Evolutionary conservation across 2,797 vertebrate genomes (phyloP), one percentile per base, ranked within the genome.

Genomic region (Poecilia velifera): DNA sequence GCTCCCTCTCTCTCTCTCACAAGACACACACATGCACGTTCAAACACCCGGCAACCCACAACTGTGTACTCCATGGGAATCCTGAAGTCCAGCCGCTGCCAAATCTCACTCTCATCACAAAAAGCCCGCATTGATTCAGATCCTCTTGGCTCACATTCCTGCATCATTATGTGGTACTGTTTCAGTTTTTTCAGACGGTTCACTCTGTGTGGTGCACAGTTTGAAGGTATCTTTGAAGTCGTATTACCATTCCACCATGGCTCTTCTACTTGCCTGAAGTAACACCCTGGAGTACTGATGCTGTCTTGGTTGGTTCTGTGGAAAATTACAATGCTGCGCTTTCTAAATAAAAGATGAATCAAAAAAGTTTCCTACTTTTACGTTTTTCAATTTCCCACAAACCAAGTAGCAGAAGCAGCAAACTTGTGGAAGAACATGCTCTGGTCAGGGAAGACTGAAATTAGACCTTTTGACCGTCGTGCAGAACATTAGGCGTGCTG

Each of bases 1-100:
- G 62, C 81, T 75, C 51, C n/a, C 75, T 83, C 51, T 46, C 46
- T 16, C 46, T 77, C 78, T 81, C 55, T 73, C 49, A 18, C 71
- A 34, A 62, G 59, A 66, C 2, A 43, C 49, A 39, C 66, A 57
- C 57, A 43, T 34, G 31, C 59, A 62, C 14, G 2, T 7, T 18
- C 2, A 18, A 34, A 62, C 57, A 66, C 34, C 20, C 51, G 0
- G 53, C 13, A 25, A 43, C 47, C 12, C 18, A 31, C 31, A 39
- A 41, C 34, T n/a, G 71, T 47, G 70, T 39, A 28, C 20, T 62
- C 31, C 72, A 74, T 79, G 77, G 77, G 77, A 79, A 79, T 41
- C 72, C 55, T 73, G 55, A 39, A 39, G 77, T 31, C 16, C 34
- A 39, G 25, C 10, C 16, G 25, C 76, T 70, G 76, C 76, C 74